phyloP scores from a whole-genome alignment of 2,888 invertebrate genomes.

The Mimachlamys varia region DNA sequence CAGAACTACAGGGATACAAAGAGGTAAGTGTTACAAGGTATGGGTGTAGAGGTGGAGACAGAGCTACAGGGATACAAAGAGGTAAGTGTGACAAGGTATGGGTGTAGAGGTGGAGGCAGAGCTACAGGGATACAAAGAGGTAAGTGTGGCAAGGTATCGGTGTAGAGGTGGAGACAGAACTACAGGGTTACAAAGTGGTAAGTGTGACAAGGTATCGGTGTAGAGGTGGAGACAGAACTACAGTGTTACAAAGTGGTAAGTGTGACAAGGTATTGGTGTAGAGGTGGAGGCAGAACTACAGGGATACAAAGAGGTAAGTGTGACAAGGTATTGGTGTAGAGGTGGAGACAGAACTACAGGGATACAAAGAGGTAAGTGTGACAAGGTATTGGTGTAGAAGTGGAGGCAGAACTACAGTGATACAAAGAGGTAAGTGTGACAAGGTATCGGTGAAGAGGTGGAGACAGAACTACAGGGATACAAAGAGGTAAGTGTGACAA shows the following conservation, averaged over 20 bases:
- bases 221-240: conserved; percentile 90
- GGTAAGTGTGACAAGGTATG: conserved; percentile 60
- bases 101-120: conserved; percentile 90
- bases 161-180: conserved; percentile 90
- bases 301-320: conserved; percentile 88
- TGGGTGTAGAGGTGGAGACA: conserved; percentile 87
- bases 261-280: conserved; percentile 78
- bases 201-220: not conserved
- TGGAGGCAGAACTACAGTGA: conserved; percentile 89
- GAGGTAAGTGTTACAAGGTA: conserved; percentile 80
- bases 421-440: conserved; percentile 87
- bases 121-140: conserved; percentile 91
- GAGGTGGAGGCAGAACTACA: conserved; percentile 91
- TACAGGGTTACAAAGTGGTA: conserved; percentile 91
- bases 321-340: conserved; percentile 83
- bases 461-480: conserved; percentile 91
- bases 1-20: conserved; percentile 92
- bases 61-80: conserved; percentile 93
- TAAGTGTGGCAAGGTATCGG: conserved; percentile 49
- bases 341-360: conserved; percentile 90
- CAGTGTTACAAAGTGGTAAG: conserved; percentile 89
- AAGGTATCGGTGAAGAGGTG: conserved; percentile 84
- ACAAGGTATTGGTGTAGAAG: conserved; percentile 83
- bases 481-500: conserved; percentile 85
- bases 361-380: conserved; percentile 88